Evolutionary conservation across 2,888 invertebrate species (phyloP).

Genomic region (Plutella xylostella): DNA sequence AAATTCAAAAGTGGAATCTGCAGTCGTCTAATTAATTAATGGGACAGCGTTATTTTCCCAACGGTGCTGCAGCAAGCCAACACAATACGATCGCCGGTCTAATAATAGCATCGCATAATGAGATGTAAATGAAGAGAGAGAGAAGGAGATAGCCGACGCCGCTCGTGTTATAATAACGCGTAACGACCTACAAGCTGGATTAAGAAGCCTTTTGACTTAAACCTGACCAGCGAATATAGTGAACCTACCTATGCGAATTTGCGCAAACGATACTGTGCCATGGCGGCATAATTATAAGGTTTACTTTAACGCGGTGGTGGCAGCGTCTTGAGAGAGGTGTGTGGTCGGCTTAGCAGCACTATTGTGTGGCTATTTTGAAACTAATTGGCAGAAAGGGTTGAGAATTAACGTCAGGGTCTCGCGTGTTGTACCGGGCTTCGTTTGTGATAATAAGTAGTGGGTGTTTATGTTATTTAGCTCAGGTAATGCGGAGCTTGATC

Average conservation of each 20-base stretch:
- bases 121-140: conserved; percentile 71
- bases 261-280: neutral
- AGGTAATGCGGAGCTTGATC: too few species aligned
- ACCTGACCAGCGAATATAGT: conserved; percentile 49
- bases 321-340: conserved; percentile 42
- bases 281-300: neutral
- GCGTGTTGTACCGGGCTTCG: conserved; percentile 43
- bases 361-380: conserved; percentile 68
- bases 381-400: conserved; percentile 71
- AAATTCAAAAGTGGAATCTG: too few species aligned
- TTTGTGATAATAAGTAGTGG: too few species aligned
- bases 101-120: conserved; percentile 66
- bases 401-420: conserved; percentile 65
- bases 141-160: conserved; percentile 60
- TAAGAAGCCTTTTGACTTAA: conserved; percentile 70
- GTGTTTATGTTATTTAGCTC: too few species aligned
- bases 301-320: neutral
- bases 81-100: conserved; percentile 39
- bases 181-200: conserved; percentile 71
- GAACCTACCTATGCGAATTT: conserved; percentile 31
- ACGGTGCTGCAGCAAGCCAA: too few species aligned
- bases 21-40: too few species aligned
- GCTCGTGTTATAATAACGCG: conserved; percentile 68
- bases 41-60: too few species aligned
- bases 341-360: conserved; percentile 52